These are phyloP conservation scores for Trichonephila clavipes DNA, from an alignment of 1,140 invertebrate species.

Conservation along the genomic window DNA sequence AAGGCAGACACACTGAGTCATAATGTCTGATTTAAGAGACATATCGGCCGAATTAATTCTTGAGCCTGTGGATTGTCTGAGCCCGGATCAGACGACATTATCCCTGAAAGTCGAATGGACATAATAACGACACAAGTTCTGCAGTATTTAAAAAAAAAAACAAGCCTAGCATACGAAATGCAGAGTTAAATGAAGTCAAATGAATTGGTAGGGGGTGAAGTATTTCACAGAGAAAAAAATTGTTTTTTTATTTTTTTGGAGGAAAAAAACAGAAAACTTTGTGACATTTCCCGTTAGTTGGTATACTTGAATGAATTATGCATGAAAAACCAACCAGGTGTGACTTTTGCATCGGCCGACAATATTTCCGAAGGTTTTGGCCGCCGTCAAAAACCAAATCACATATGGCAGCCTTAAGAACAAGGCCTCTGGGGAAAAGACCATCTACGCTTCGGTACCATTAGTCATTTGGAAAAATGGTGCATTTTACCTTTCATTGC, in stretches of 20 bases:
- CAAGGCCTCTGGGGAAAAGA: slow-evolving; percentile 37
- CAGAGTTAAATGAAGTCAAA: not conserved
- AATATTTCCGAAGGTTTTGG: slow-evolving; percentile 49
- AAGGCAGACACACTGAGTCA: slow-evolving; percentile 21
- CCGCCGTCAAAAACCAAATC: not conserved
- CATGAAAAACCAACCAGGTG: slow-evolving; percentile 41
- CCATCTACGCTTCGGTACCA: slow-evolving; percentile 42
- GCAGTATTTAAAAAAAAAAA: not conserved
- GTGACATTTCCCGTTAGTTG: slow-evolving; percentile 42
- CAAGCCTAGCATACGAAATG: not conserved
- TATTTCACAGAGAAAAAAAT: not conserved
- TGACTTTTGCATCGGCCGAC: not conserved
- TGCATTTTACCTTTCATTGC: slow-evolving; percentile 30
- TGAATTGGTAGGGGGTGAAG: not conserved
- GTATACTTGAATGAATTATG: slow-evolving; percentile 53
- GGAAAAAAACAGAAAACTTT: slow-evolving; percentile 12
- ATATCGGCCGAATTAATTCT: slow-evolving; percentile 2
- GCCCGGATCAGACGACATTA: slow-evolving; percentile 39
- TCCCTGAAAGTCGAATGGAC: slow-evolving; percentile 4
- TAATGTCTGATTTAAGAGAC: slow-evolving; percentile 1
- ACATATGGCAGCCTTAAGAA: not conserved
- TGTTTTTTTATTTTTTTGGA: not conserved
- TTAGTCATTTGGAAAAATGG: slow-evolving; percentile 2
- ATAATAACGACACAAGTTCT: not conserved
- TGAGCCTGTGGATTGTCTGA: slow-evolving; percentile 28